These are phyloP conservation scores for Muscicapa comitata DNA, from an alignment of 2,797 vertebrate genomes.

Conservation along the genomic window DNA sequence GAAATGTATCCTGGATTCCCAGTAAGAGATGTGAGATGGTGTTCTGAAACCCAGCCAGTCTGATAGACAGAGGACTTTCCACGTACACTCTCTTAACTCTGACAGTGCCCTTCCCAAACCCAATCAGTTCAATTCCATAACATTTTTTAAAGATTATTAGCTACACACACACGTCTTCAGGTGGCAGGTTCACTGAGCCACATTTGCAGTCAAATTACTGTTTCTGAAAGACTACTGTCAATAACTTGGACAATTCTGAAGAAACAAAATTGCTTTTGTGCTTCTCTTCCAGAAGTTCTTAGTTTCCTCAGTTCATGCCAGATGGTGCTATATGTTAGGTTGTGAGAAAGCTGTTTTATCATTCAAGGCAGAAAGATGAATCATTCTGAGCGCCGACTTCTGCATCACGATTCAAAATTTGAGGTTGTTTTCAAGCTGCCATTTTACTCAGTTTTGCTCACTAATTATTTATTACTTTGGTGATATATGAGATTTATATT, in stretches of 20 bases:
- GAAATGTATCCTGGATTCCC: not conserved
- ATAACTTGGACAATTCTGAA: not conserved
- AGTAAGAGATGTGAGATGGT: not conserved
- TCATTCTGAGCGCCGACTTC: constrained; percentile 37
- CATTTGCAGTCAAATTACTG: not conserved
- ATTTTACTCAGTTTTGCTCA: constrained; percentile 48
- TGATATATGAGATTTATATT: not conserved
- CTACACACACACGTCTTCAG: not conserved
- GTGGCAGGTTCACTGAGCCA: not conserved
- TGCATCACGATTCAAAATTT: constrained; percentile 37
- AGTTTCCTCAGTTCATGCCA: constrained; percentile 22
- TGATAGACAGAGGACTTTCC: not conserved
- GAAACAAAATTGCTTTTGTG: constrained; percentile 33
- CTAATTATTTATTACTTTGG: constrained; percentile 67
- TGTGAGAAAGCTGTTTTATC: constrained; percentile 57
- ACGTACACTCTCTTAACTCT: not conserved
- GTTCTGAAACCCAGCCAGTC: not conserved
- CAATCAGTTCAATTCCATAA: not conserved
- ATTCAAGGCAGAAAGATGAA: constrained; percentile 56
- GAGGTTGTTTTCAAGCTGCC: constrained; percentile 38
- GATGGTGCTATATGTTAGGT: constrained; percentile 64
- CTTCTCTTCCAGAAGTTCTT: constrained; percentile 47
- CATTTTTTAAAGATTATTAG: not conserved
- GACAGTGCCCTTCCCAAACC: not conserved
- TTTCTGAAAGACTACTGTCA: constrained; percentile 23